Evolutionary conservation across 2,113 vertebrate species (phyloP).

Genomic region (Myotis davidii): DNA sequence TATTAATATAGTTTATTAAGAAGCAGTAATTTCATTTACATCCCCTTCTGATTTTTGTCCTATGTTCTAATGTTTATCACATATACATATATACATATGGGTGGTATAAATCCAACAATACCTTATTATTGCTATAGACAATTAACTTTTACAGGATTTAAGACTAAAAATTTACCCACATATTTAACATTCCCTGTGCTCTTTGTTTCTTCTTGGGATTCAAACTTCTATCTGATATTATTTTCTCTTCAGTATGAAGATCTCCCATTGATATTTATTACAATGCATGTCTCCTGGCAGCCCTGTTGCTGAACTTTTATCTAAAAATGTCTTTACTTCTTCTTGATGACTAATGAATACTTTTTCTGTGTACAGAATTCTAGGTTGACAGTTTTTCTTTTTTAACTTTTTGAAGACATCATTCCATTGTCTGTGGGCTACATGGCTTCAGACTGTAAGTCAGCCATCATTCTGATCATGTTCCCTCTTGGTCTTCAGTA

Average conservation of each 20-base stretch:
- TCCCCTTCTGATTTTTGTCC: background rate
- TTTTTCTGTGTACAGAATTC: background rate
- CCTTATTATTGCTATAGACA: background rate
- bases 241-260: constrained; percentile 33
- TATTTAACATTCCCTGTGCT: background rate
- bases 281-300: background rate
- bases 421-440: background rate
- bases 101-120: background rate
- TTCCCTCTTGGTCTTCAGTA: background rate
- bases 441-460: background rate
- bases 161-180: constrained; percentile 8
- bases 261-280: background rate
- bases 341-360: background rate
- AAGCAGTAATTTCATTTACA: background rate
- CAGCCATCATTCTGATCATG: background rate
- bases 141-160: background rate
- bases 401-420: background rate
- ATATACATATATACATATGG: background rate
- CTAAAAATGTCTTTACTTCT: background rate
- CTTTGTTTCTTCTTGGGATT: background rate
- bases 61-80: background rate
- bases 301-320: background rate
- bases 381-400: background rate
- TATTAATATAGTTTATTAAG: constrained; percentile 13
- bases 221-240: background rate